phyloP scores from a whole-genome alignment of 2,888 invertebrate species.

The Kryphioiulus occultus region DNA sequence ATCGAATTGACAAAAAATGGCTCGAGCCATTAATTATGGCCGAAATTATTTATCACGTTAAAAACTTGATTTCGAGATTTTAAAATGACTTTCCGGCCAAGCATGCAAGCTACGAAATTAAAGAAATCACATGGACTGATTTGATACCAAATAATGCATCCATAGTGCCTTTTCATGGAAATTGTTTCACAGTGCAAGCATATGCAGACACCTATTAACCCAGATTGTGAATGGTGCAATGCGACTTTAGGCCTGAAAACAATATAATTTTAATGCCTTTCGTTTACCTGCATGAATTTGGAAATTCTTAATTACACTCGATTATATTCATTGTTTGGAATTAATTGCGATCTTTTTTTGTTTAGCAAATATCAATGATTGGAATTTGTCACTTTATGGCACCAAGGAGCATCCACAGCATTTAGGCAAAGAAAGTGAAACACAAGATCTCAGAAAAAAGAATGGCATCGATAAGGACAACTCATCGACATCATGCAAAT shows the following conservation, averaged over 20 bases:
- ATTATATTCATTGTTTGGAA: no score
- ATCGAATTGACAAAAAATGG: background rate
- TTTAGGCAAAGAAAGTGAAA: conserved; percentile 54
- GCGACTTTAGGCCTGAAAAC: background rate
- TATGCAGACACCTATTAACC: background rate
- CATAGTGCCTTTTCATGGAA: background rate
- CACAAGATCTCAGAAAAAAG: background rate
- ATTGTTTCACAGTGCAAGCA: background rate
- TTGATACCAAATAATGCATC: background rate
- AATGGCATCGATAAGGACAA: conserved; percentile 58
- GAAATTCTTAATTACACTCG: background rate
- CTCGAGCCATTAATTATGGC: background rate
- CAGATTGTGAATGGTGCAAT: background rate
- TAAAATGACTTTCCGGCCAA: background rate
- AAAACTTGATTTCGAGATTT: background rate
- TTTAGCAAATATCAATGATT: conserved; percentile 88
- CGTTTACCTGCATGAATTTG: background rate
- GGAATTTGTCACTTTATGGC: conserved; percentile 93
- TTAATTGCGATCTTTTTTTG: conserved; percentile 63
- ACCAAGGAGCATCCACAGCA: conserved; percentile 70
- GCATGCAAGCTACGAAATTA: background rate
- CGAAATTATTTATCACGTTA: background rate
- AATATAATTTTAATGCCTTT: background rate
- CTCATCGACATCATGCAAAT: conserved; percentile 54
- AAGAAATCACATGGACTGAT: background rate